Evolutionary conservation across 2,888 invertebrate genomes (phyloP).

Genomic region (Hypsopygia costalis): DNA sequence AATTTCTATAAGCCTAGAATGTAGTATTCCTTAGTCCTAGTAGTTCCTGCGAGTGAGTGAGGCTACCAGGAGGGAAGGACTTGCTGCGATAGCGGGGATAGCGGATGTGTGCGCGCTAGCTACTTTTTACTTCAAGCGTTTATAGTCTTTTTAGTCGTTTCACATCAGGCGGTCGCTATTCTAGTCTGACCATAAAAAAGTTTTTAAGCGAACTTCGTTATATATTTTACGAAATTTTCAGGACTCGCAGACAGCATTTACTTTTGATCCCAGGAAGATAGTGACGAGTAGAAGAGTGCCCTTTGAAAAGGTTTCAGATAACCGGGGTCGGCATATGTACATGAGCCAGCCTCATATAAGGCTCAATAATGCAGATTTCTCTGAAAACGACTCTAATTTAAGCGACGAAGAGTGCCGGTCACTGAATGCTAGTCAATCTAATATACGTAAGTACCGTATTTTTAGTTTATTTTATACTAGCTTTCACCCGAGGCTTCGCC

Average conservation of each 20-base stretch:
- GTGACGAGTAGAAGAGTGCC: constrained; percentile 40
- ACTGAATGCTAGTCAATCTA: constrained; percentile 57
- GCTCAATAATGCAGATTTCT: constrained; percentile 47
- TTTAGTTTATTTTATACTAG: not conserved
- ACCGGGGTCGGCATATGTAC: constrained; percentile 38
- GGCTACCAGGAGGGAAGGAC: no score
- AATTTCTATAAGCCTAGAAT: no score
- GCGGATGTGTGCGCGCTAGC: no score
- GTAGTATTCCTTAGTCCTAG: no score
- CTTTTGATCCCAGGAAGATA: constrained; percentile 54
- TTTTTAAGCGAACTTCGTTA: no score
- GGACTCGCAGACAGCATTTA: constrained; percentile 52
- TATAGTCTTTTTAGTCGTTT: no score
- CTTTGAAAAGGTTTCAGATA: constrained; percentile 33
- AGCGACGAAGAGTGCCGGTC: constrained; percentile 68
- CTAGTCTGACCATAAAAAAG: no score
- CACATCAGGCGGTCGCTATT: no score
- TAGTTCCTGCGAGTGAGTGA: no score
- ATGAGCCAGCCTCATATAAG: constrained; percentile 53
- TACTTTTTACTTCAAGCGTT: no score
- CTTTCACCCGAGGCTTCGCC: no score
- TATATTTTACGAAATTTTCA: constrained; percentile 24
- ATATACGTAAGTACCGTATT: constrained; percentile 45
- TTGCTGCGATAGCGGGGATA: no score
- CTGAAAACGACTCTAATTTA: constrained; percentile 62